These are phyloP conservation scores for Halichoeres trimaculatus DNA, from an alignment of 2,113 vertebrate genomes.

Conservation along the genomic window DNA sequence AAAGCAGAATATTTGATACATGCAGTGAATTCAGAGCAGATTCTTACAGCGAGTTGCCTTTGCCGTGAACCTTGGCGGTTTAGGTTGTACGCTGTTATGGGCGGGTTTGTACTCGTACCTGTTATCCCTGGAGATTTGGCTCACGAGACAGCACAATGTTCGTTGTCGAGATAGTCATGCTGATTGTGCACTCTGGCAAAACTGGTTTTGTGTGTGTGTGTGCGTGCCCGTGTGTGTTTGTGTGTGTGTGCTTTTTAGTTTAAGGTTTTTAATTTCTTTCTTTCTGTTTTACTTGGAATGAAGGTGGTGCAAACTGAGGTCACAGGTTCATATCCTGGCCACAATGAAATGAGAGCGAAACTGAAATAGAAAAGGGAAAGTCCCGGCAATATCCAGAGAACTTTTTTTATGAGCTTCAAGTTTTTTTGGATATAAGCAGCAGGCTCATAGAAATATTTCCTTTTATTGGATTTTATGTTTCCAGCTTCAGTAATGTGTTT, in stretches of 20 bases:
- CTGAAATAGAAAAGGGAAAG: slow-evolving; percentile 58
- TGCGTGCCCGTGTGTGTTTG: slow-evolving; percentile 3
- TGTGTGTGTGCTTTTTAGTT: neutral
- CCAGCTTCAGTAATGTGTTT: neutral
- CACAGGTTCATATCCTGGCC: slow-evolving; percentile 57
- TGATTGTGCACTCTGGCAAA: slow-evolving; percentile 56
- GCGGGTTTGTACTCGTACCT: slow-evolving; percentile 68
- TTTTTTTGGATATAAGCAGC: slow-evolving; percentile 20
- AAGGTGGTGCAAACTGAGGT: slow-evolving; percentile 46
- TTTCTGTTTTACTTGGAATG: slow-evolving; percentile 36
- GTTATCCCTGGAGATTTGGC: slow-evolving; percentile 62
- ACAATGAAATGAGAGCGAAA: slow-evolving; percentile 47
- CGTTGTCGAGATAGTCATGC: slow-evolving; percentile 46
- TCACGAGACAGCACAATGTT: slow-evolving; percentile 45
- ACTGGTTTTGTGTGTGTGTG: slow-evolving; percentile 47
- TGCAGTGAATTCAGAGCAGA: slow-evolving; percentile 37
- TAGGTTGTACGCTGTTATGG: slow-evolving; percentile 58
- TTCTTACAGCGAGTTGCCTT: slow-evolving; percentile 31
- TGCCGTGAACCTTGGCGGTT: slow-evolving; percentile 42
- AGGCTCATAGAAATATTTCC: slow-evolving; percentile 13
- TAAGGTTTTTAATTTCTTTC: slow-evolving; percentile 1
- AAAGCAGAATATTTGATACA: slow-evolving; percentile 54
- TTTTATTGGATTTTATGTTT: slow-evolving; percentile 16
- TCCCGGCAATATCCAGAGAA: slow-evolving; percentile 42
- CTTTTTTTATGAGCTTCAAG: slow-evolving; percentile 31